Evolutionary conservation across 2,888 invertebrate species (phyloP).

Genomic region (Acleris literana): DNA sequence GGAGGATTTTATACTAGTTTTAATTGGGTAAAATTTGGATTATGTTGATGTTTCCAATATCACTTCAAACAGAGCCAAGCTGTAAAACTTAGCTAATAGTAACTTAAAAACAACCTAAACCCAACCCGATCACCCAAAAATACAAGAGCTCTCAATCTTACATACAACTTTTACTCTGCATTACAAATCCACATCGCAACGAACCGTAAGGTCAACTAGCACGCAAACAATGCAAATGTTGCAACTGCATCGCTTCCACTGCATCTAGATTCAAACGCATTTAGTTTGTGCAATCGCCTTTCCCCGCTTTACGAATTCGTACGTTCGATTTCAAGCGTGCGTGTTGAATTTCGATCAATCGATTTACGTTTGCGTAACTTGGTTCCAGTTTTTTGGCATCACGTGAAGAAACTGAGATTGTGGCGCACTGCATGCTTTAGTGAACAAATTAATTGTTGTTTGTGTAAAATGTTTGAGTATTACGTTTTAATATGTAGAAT

Average conservation of each 20-base stretch:
- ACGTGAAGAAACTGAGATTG: slow-evolving; percentile 10
- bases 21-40: no score
- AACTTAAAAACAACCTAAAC: no score
- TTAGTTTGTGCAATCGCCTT: slow-evolving; percentile 20
- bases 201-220: no score
- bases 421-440: slow-evolving; percentile 16
- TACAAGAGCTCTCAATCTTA: no score
- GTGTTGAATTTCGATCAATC: slow-evolving; percentile 31
- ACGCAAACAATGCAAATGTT: slow-evolving; percentile 6
- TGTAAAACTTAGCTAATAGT: no score
- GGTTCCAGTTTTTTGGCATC: slow-evolving; percentile 18
- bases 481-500: no score
- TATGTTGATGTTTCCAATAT: no score
- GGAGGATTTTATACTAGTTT: no score
- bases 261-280: slow-evolving; percentile 19
- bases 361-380: slow-evolving; percentile 31
- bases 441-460: slow-evolving; percentile 11
- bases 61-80: no score
- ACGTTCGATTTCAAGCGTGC: slow-evolving; percentile 23
- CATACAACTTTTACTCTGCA: no score
- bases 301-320: slow-evolving; percentile 19
- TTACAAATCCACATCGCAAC: no score
- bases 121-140: no score
- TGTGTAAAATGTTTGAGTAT: neutral
- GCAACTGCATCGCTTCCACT: slow-evolving; percentile 10